Evolutionary conservation across 2,888 invertebrate genomes (phyloP).

Genomic region (Meganola albula): DNA sequence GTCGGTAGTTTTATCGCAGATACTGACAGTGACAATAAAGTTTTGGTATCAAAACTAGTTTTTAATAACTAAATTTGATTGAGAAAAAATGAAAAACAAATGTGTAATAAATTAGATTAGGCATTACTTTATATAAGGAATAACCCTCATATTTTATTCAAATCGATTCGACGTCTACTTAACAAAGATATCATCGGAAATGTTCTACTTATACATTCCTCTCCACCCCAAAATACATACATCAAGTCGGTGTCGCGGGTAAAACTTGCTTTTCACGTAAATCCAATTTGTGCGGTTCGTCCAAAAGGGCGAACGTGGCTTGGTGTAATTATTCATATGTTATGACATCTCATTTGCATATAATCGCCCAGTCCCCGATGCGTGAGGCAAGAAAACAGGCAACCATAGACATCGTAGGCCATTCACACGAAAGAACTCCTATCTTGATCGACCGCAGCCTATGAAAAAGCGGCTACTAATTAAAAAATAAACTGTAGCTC

Average conservation of each 20-base stretch:
- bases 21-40: no score
- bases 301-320: conserved; percentile 72
- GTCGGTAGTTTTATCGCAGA: no score
- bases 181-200: conserved; percentile 29
- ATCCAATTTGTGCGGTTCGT: conserved; percentile 70
- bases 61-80: no score
- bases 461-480: conserved; percentile 74
- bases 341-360: conserved; percentile 78
- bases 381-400: conserved; percentile 63
- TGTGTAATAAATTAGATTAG: no score
- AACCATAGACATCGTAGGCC: conserved; percentile 64
- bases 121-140: no score
- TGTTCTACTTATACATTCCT: conserved; percentile 24
- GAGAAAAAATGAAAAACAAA: no score
- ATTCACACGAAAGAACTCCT: conserved; percentile 68
- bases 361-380: conserved; percentile 69
- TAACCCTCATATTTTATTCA: conserved; percentile 7
- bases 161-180: conserved; percentile 19
- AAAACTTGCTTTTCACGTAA: conserved; percentile 72
- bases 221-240: conserved; percentile 41
- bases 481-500: conserved; percentile 72
- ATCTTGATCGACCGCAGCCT: conserved; percentile 72
- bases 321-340: conserved; percentile 75
- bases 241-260: conserved; percentile 51
- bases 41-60: no score